Conservation (phyloP, 2,113 vertebrate genomes). For the Ptyas mucosa region DNA sequence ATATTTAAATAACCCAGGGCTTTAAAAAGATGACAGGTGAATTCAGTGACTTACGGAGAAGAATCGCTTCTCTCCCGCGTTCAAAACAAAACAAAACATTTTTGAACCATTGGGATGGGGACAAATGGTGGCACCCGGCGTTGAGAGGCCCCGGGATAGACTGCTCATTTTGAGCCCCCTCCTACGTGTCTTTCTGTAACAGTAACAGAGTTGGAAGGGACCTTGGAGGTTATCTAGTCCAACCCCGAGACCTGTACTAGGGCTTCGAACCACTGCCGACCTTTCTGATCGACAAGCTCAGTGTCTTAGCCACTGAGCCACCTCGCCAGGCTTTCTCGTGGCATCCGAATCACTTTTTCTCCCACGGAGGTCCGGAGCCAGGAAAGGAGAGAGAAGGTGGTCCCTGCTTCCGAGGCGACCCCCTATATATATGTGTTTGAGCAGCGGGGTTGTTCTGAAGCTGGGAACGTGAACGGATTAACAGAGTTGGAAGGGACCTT, state of each 20-base stretch:
- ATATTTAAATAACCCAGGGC: neutral
- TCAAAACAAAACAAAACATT: neutral
- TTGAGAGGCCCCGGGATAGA: neutral
- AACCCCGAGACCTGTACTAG: no score
- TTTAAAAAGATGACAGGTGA: neutral
- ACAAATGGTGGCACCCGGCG: neutral
- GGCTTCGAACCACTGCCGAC: no score
- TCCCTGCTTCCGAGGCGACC: neutral
- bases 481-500: no score
- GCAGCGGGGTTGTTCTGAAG: neutral
- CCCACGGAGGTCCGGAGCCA: neutral
- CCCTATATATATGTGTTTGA: neutral
- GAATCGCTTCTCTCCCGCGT: neutral
- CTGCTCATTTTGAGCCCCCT: neutral
- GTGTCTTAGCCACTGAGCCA: no score
- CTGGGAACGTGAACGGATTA: no score
- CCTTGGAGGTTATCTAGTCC: no score
- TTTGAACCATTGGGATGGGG: neutral
- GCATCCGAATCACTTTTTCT: neutral
- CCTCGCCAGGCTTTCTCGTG: neutral
- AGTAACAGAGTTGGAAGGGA: no score
- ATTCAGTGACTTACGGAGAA: neutral
- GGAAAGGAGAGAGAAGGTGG: neutral
- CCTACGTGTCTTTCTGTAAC: neutral
- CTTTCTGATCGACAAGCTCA: no score